Conservation (phyloP, 2,888 invertebrate species). For the Serrognathus titanus region DNA sequence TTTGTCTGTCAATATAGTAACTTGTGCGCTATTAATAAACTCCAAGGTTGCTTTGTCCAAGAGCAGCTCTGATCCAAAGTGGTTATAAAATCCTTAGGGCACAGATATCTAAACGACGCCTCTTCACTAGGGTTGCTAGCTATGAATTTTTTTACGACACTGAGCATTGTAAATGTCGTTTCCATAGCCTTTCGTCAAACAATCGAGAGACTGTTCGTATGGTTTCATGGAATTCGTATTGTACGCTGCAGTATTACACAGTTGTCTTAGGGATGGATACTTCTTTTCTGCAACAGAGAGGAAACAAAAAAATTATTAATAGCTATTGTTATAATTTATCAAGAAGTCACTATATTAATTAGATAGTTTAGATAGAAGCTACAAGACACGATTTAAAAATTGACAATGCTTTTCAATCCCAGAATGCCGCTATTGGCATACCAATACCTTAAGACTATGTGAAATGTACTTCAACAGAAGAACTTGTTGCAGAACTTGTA, state of each 20-base stretch:
- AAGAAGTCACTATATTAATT: too few relatives aligned
- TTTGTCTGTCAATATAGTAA: conserved; percentile 33
- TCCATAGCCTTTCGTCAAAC: conserved; percentile 51
- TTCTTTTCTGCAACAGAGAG: conserved; percentile 12
- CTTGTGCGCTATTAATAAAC: conserved; percentile 55
- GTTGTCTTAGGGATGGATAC: conserved; percentile 49
- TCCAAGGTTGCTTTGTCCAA: conserved; percentile 63
- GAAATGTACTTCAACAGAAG: too few relatives aligned
- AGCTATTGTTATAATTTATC: too few relatives aligned
- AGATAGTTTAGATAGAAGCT: too few relatives aligned
- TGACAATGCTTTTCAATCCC: too few relatives aligned
- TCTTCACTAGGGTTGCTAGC: neutral
- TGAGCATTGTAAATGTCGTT: conserved; percentile 54
- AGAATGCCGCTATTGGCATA: too few relatives aligned
- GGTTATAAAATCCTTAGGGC: conserved; percentile 33
- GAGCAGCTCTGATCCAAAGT: conserved; percentile 50
- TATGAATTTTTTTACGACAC: conserved; percentile 35
- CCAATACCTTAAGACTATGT: too few relatives aligned
- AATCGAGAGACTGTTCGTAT: conserved; percentile 51
- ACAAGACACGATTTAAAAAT: too few relatives aligned
- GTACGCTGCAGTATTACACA: conserved; percentile 50
- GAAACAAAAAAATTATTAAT: neutral
- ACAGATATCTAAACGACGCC: conserved; percentile 31
- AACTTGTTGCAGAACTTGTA: too few relatives aligned
- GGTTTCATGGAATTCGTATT: conserved; percentile 28